These are phyloP conservation scores for Peromyscus maniculatus DNA, from an alignment of 2,113 vertebrate species.

Conservation along the genomic window DNA sequence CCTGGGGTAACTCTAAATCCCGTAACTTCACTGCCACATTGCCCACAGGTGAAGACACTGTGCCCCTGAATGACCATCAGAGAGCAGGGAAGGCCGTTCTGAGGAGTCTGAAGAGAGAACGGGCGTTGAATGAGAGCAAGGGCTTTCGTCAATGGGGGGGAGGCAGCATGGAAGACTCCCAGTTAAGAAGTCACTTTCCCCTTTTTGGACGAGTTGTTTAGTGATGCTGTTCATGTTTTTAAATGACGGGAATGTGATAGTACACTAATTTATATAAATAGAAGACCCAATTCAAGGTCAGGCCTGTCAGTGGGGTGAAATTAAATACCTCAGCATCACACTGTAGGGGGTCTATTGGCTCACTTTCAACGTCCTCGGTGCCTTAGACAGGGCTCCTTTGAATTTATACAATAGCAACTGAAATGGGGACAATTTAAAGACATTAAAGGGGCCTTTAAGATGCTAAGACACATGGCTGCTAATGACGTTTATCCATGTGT, in stretches of 20 bases:
- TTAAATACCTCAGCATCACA: slow-evolving; percentile 66
- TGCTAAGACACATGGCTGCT: slow-evolving; percentile 73
- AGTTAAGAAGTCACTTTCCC: slow-evolving; percentile 37
- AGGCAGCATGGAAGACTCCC: slow-evolving; percentile 23
- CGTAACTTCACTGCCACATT: not conserved
- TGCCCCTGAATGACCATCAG: not conserved
- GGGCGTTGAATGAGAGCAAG: not conserved
- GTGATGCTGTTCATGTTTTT: slow-evolving; percentile 61
- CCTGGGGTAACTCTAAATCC: not conserved
- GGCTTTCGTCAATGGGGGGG: not conserved
- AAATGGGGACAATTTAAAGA: slow-evolving; percentile 72
- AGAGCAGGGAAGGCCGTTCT: not conserved
- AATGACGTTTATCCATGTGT: slow-evolving; percentile 75
- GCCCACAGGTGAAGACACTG: accelerated
- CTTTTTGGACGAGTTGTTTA: slow-evolving; percentile 57
- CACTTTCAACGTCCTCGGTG: slow-evolving; percentile 65
- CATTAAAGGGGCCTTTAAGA: slow-evolving; percentile 75
- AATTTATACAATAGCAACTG: slow-evolving; percentile 73
- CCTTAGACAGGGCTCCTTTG: slow-evolving; percentile 73
- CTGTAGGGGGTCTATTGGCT: slow-evolving; percentile 52
- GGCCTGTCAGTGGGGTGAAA: slow-evolving; percentile 71
- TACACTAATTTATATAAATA: slow-evolving; percentile 74
- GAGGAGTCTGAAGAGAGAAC: not conserved
- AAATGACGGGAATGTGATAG: slow-evolving; percentile 59
- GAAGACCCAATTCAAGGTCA: slow-evolving; percentile 77